These are phyloP conservation scores for Tromatobia lineatoria DNA, from an alignment of 2,888 invertebrate genomes.

Conservation along the genomic window DNA sequence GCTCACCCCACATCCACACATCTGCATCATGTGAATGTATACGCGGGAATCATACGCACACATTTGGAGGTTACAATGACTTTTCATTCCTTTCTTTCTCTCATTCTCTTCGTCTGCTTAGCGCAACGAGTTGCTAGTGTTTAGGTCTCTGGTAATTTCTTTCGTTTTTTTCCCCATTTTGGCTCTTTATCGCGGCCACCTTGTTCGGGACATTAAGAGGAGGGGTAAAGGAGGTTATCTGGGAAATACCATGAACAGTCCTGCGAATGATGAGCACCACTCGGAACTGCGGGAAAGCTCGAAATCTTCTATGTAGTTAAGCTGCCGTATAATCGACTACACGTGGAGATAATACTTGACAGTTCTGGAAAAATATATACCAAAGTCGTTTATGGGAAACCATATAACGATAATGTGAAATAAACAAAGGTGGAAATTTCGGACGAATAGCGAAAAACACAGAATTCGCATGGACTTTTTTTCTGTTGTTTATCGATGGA, in stretches of 20 bases:
- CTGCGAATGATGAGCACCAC: slow-evolving; percentile 2
- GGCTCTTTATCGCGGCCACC: background rate
- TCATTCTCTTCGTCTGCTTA: background rate
- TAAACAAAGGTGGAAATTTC: background rate
- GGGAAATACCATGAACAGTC: background rate
- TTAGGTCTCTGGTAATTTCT: background rate
- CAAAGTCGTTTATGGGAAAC: background rate
- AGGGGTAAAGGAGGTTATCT: background rate
- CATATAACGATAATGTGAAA: background rate
- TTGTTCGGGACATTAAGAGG: background rate
- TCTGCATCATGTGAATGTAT: too few species aligned
- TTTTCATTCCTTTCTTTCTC: background rate
- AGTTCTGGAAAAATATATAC: background rate
- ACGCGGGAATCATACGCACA: background rate
- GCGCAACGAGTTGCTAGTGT: background rate
- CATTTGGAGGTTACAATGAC: background rate
- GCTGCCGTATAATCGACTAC: background rate
- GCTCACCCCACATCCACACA: background rate
- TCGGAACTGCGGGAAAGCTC: background rate
- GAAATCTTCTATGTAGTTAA: background rate
- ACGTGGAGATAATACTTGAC: background rate
- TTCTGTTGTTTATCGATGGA: background rate
- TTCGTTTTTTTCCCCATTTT: background rate
- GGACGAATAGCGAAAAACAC: background rate
- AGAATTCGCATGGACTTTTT: background rate